A percentile compares a stretch with the other conserved stretches of the same genome.
Conservation (phyloP, 2,888 invertebrate species). For the Dolomedes plantarius region DNA sequence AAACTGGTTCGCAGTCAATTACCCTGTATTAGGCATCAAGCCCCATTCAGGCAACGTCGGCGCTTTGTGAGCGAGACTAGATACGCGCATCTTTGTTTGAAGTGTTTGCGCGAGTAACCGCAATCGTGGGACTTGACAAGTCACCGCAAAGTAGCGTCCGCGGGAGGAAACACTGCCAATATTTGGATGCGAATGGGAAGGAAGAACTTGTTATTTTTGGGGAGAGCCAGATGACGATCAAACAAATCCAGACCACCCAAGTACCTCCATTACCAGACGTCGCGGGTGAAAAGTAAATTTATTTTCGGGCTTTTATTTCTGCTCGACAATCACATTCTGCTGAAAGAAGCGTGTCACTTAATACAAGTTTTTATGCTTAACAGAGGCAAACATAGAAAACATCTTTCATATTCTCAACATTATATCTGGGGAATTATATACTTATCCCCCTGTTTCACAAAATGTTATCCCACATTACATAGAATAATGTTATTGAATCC, state of each 20-base stretch:
- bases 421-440: too few species aligned
- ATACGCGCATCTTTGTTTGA: conserved; percentile 25
- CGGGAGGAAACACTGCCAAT: conserved; percentile 49
- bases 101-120: conserved; percentile 41
- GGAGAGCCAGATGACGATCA: conserved; percentile 52
- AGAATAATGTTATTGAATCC: too few species aligned
- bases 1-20: conserved; percentile 28
- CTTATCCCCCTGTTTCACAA: too few species aligned
- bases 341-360: too few species aligned
- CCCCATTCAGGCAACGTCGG: conserved; percentile 16
- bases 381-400: too few species aligned
- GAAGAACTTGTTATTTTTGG: conserved; percentile 31
- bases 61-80: conserved; percentile 19
- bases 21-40: conserved; percentile 2
- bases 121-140: conserved; percentile 16
- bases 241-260: conserved; percentile 62
- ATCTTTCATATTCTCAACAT: too few species aligned
- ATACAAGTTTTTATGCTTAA: too few species aligned
- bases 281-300: conserved; percentile 3
- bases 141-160: not conserved
- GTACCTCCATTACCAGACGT: conserved; percentile 15
- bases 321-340: too few species aligned
- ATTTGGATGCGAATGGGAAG: conserved; percentile 38
- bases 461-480: too few species aligned
- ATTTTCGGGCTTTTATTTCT: not conserved